Conservation (phyloP, 2,888 invertebrate species). For the Chymomyza caudatula region DNA sequence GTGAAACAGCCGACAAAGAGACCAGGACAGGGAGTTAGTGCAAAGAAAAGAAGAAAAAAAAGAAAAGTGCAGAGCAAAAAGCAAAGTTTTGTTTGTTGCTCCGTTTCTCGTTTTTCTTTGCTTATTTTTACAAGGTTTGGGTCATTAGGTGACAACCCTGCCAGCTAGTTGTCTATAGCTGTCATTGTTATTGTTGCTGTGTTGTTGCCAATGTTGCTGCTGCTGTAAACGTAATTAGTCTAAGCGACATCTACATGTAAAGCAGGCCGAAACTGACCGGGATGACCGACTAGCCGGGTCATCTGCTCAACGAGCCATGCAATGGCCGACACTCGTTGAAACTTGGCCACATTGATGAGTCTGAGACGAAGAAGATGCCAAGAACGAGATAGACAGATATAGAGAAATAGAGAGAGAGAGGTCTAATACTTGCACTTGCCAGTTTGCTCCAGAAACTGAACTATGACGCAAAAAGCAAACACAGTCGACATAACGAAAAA, state of each 20-base stretch:
- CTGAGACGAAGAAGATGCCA: neutral
- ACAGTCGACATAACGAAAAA: slow-evolving; percentile 24
- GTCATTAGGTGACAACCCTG: slow-evolving; percentile 65
- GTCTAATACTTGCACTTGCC: too few species aligned
- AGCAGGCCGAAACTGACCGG: slow-evolving; percentile 56
- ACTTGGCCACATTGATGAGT: neutral
- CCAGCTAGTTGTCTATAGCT: neutral
- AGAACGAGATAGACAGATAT: too few species aligned
- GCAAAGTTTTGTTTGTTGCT: neutral
- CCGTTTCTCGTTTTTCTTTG: neutral
- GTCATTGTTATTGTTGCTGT: slow-evolving; percentile 7
- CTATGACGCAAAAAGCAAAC: slow-evolving; percentile 38
- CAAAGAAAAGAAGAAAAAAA: slow-evolving; percentile 31
- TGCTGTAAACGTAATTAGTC: slow-evolving; percentile 16
- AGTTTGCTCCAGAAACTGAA: neutral
- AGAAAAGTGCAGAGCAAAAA: neutral
- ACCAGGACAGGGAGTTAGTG: slow-evolving; percentile 7
- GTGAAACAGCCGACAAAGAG: slow-evolving; percentile 54
- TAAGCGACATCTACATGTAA: slow-evolving; percentile 61
- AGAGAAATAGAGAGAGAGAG: neutral
- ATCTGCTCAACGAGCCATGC: slow-evolving; percentile 1
- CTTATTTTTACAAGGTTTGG: slow-evolving; percentile 21
- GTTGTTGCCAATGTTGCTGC: slow-evolving; percentile 35
- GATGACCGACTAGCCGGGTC: slow-evolving; percentile 38
- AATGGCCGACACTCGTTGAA: neutral